A percentile compares a stretch with the other conserved stretches of the same genome.
These are phyloP conservation scores for Todiramphus saurophagus DNA, from an alignment of 2,113 vertebrate species.

Conservation along the genomic window DNA sequence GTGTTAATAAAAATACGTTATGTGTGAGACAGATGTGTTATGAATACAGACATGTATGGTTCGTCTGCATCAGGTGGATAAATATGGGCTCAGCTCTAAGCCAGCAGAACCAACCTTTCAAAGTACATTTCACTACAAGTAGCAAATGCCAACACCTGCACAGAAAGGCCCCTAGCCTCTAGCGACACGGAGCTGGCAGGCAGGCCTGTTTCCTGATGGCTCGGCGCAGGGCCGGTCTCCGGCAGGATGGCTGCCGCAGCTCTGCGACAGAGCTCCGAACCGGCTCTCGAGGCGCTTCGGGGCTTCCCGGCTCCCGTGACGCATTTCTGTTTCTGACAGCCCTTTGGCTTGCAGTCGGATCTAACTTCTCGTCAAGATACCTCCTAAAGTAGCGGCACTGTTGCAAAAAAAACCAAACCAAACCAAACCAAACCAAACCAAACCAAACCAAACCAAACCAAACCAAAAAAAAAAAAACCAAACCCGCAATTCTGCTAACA, in stretches of 20 bases:
- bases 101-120: not conserved
- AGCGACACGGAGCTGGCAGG: not conserved
- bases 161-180: too few species aligned
- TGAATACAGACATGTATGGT: not conserved
- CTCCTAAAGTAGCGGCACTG: not conserved
- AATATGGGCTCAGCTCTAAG: accelerated
- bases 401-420: not conserved
- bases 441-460: not conserved
- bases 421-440: not conserved
- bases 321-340: not conserved
- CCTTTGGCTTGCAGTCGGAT: not conserved
- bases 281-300: too few species aligned
- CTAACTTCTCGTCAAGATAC: not conserved
- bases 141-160: not conserved
- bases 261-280: not conserved
- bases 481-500: not conserved
- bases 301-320: not conserved
- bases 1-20: not conserved
- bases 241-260: not conserved
- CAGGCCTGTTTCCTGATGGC: accelerated
- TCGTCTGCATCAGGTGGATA: not conserved
- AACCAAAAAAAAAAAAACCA: not conserved
- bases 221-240: accelerated
- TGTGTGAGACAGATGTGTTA: accelerated
- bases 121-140: not conserved